phyloP scores from a whole-genome alignment of 2,797 vertebrate species.

The Acanthis flammea region DNA sequence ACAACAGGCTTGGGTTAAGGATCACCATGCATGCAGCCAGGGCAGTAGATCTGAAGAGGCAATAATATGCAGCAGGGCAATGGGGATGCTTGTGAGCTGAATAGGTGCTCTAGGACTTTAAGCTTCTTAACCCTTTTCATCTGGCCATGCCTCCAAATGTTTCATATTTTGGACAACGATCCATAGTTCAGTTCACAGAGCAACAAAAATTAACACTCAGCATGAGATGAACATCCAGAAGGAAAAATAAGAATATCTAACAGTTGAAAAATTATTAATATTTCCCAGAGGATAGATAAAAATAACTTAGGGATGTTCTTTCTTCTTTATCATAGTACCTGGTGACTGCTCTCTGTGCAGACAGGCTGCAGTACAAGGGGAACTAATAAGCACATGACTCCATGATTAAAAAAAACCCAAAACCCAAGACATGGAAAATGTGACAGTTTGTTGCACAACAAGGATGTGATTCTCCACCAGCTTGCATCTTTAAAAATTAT shows the following conservation, averaged over 20 bases:
- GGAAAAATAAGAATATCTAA: neutral
- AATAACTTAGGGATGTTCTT: neutral
- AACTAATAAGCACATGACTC: conserved; percentile 4
- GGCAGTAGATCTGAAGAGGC: neutral
- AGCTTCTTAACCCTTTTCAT: neutral
- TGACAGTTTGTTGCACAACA: neutral
- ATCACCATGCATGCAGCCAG: neutral
- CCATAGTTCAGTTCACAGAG: neutral
- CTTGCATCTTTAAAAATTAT: neutral
- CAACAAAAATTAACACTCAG: neutral
- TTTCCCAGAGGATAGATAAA: neutral
- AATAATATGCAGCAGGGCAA: neutral
- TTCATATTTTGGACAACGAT: neutral
- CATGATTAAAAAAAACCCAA: neutral
- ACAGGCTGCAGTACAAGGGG: neutral
- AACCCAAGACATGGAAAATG: neutral
- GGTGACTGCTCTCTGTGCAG: neutral
- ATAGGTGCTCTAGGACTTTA: neutral
- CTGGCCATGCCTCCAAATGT: neutral
- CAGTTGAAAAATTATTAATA: neutral
- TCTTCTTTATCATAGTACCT: neutral
- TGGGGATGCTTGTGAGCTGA: neutral
- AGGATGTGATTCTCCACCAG: neutral
- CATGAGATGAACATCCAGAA: neutral
- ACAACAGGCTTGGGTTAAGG: neutral